A percentile compares a stretch with the other conserved stretches of the same genome.
These are phyloP conservation scores for Tachycineta bicolor DNA, from an alignment of 2,113 vertebrate species.

Conservation along the genomic window DNA sequence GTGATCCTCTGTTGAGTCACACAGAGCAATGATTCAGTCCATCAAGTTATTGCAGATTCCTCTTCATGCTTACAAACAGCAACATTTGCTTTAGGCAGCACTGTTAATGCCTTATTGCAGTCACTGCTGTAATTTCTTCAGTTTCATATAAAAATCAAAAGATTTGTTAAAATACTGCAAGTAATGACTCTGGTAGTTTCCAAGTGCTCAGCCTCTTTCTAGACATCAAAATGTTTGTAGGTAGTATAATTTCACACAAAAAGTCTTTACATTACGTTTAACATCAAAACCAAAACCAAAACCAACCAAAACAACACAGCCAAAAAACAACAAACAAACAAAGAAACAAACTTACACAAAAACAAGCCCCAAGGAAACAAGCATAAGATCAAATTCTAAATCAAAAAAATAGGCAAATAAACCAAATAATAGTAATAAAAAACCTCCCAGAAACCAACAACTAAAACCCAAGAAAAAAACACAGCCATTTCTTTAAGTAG, in stretches of 20 bases:
- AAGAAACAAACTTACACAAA: accelerated
- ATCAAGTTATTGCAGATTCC: not conserved
- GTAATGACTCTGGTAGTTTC: not conserved
- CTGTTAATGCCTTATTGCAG: not conserved
- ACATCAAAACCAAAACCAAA: not conserved
- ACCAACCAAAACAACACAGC: accelerated
- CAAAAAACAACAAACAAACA: too few species aligned
- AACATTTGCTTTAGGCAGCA: not conserved
- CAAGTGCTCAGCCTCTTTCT: not conserved
- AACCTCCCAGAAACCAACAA: not conserved
- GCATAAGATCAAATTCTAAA: not conserved
- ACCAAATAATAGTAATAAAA: not conserved
- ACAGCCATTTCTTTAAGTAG: not conserved
- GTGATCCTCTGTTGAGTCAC: not conserved
- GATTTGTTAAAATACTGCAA: not conserved
- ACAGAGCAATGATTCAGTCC: not conserved
- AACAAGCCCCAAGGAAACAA: not conserved
- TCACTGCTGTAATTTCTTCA: not conserved
- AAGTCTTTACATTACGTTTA: not conserved
- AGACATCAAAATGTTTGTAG: not conserved
- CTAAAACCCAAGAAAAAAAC: accelerated
- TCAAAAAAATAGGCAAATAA: not conserved
- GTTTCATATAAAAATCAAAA: not conserved
- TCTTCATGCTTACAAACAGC: not conserved
- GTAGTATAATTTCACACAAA: not conserved